Evolutionary conservation across 1,140 invertebrate species (phyloP), one percentile per base, ranked within the genome.

Genomic region (Drosophila elegans): DNA sequence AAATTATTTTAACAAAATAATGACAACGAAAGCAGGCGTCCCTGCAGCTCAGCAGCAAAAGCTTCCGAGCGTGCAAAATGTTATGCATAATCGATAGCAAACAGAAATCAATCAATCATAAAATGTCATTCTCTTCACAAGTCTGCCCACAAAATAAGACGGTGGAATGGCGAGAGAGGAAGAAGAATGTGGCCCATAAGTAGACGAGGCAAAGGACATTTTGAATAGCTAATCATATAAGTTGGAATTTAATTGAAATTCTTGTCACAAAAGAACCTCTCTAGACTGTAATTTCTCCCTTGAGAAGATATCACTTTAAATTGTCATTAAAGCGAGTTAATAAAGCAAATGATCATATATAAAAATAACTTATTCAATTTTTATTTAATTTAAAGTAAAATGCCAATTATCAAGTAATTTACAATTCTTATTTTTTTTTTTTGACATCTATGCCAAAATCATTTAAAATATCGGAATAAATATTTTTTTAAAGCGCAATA

Each of bases 61-160:
- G 78, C 71, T 55, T 74, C 55, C 53, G 75, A 79, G 79, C 83
- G 83, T 76, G 79, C 66, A 86, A 88, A 86, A 86, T 88, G 79
- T 79, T 75, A 86, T 86, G 66, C 83, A 86, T 86, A 88, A 86
- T 86, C 88, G 83, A 86, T 86, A 61, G 68, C 78, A 79, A 86
- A 86, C 83, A 81, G 71, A 88, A 86, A 86, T 82, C 83, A 86
- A 86, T 86, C 83, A 86, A 86, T 86, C 83, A 86, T 82, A 78
- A 88, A 86, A 79, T 82, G 83, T 82, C 83, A 88, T 64, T 59
- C 44, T 49, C 56, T 11, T 11, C 42, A 32, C 42, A 32, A 21
- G n/a, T 3, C 41, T 39, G 11, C 27, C n/a, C 29, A 4, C n/a
- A 72, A 36, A 32, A 5, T 21, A 25, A n/a, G 27, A 16, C 13